Evolutionary conservation across 2,888 invertebrate genomes (phyloP).

Genomic region (Ischnus inquisitorius): DNA sequence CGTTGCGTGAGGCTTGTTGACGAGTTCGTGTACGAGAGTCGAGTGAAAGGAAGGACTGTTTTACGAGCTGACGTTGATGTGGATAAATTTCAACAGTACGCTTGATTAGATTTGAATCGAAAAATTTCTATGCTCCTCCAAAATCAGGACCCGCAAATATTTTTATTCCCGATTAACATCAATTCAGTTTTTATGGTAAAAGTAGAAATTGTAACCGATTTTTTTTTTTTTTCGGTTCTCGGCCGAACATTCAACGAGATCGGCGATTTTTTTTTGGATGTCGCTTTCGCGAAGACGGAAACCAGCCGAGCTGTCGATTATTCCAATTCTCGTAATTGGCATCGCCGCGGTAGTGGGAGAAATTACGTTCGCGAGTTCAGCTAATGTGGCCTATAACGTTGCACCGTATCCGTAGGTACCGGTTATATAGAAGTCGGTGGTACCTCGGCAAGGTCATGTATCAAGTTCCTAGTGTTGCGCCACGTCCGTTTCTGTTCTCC

Average conservation of each 20-base stretch:
- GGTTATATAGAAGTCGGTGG: slow-evolving; percentile 46
- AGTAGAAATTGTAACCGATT: neutral
- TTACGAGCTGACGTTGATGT: neutral
- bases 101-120: neutral
- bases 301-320: slow-evolving; percentile 40
- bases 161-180: neutral
- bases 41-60: slow-evolving; percentile 20
- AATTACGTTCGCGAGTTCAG: slow-evolving; percentile 43
- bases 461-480: slow-evolving; percentile 80
- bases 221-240: neutral
- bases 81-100: neutral
- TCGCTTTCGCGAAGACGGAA: neutral
- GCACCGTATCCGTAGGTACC: slow-evolving; percentile 22
- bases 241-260: neutral
- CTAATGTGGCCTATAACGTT: slow-evolving; percentile 5
- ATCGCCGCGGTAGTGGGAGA: slow-evolving; percentile 46
- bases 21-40: neutral
- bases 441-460: slow-evolving; percentile 81
- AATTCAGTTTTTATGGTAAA: neutral
- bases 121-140: neutral
- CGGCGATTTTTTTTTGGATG: neutral
- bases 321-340: slow-evolving; percentile 59
- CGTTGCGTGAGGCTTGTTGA: neutral
- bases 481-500: slow-evolving; percentile 76
- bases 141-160: neutral